Base-by-base conservation (phyloP, 2,888 invertebrate species). In the Sialis fuliginosa region DNA sequence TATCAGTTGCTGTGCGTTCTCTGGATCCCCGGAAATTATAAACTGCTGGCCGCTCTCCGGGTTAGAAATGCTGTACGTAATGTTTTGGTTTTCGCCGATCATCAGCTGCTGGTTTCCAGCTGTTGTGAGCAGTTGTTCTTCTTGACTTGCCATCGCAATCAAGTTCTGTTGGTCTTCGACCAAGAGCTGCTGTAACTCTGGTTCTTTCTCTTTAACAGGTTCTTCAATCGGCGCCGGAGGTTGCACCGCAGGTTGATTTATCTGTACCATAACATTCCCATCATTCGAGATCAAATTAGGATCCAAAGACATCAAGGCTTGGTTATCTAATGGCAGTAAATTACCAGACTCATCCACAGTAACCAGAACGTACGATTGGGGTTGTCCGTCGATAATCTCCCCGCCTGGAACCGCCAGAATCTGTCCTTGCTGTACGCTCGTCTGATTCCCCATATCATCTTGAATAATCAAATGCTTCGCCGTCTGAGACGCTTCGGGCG, bases 361-460 rank as follows among this genome's bases (percentile, higher is more conserved):
- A 51, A 85, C 80, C 33, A 85, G 68, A 60, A 81, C 80, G 58
- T 82, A 83, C 1, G 79, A 77, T 49, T 81, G 81, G 1, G 77
- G 73, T 31, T 81, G 78, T 5, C 83, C 82, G 45, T 81, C 81
- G 49, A 77, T 74, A 53, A 77, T 77, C 54, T 81, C 81, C 3
- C 78, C 77, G 13, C 81, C 81, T 22, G 82, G 81, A 41, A 85
- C 69, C 9, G 82, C 82, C 58, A 81, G 67, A 55, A 82, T 70
- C 59, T 80, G 79, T 0, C 77, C 74, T 57, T 79, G 77, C 2
- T 70, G 65, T 33, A 74, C 62, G 5, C 64, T 64, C 1, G 65
- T 65, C 53, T 64, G 62, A 52, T 64, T 64, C 39, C 66, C 66
- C 48, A 61, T 51, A 6, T 61, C 62, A 49, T 66, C 65, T 51